A percentile compares a stretch with the other conserved stretches of the same genome.
Conservation (phyloP, 30 jellyfish, hydroid and myxozoan species). For the Hydractinia symbiolongicarpus region DNA sequence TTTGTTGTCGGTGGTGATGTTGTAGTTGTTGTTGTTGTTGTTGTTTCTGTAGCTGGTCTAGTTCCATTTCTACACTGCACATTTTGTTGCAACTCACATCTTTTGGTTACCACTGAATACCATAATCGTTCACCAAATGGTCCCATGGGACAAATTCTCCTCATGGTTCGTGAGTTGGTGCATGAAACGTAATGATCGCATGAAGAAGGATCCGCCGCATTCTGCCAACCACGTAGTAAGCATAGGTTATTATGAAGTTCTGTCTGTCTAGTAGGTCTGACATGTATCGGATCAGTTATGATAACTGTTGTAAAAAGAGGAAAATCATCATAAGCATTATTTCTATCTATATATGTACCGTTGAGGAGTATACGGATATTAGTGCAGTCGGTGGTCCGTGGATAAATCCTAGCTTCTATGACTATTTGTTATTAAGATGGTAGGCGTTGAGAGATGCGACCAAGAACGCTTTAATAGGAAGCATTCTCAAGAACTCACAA, state of each 20-base stretch:
- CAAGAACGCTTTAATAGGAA: no score
- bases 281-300: neutral
- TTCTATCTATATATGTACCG: neutral
- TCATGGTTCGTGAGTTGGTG: constrained; percentile 9
- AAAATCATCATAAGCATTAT: neutral
- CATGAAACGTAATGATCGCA: neutral
- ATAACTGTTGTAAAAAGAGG: neutral
- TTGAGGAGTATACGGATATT: neutral
- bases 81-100: neutral
- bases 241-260: constrained; percentile 3
- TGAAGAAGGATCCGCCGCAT: neutral
- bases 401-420: no score
- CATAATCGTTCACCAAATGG: neutral
- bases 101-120: neutral
- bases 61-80: neutral
- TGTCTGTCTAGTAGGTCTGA: neutral
- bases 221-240: constrained; percentile 6
- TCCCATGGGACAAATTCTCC: constrained; percentile 9
- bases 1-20: no score
- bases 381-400: no score
- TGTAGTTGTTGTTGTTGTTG: no score
- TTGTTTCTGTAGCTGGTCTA: neutral
- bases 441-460: no score
- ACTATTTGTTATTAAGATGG: no score
- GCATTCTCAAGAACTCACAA: no score